Percentiles rank a stretch among this genome's conserved stretches.
phyloP scores from a whole-genome alignment of 2,797 vertebrate species.

The Hydrocynus forskahlii region DNA sequence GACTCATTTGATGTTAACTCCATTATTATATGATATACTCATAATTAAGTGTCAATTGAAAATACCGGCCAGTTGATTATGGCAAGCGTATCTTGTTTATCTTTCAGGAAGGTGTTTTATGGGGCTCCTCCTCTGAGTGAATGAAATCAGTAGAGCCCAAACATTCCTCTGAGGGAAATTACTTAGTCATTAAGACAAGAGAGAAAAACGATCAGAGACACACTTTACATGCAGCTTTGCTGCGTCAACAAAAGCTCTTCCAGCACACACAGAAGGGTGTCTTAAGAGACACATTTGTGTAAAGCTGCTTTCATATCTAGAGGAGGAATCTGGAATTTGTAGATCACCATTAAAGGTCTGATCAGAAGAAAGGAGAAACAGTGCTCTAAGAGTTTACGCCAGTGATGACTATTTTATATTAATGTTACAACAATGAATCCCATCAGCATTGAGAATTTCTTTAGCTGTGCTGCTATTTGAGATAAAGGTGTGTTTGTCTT shows the following conservation, averaged over 20 bases:
- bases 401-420: too few relatives aligned
- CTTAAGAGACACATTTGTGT: too few relatives aligned
- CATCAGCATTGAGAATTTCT: too few relatives aligned
- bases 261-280: slow-evolving; percentile 59
- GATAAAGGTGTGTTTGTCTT: too few relatives aligned
- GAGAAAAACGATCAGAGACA: slow-evolving; percentile 41
- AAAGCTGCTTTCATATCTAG: too few relatives aligned
- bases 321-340: too few relatives aligned
- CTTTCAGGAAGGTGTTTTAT: slow-evolving; percentile 27
- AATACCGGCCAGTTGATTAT: slow-evolving; percentile 16
- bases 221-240: slow-evolving; percentile 64
- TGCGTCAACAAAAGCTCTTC: slow-evolving; percentile 67
- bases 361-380: too few relatives aligned
- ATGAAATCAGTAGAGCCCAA: slow-evolving; percentile 58
- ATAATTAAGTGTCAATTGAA: slow-evolving; percentile 12
- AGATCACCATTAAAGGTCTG: too few relatives aligned
- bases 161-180: slow-evolving; percentile 44
- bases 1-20: slow-evolving; percentile 8
- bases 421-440: too few relatives aligned
- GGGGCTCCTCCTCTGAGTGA: not conserved
- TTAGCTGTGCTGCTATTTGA: too few relatives aligned
- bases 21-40: not conserved
- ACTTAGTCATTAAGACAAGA: slow-evolving; percentile 24
- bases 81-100: not conserved
- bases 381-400: too few relatives aligned